These are phyloP conservation scores for Tapirus terrestris DNA, from an alignment of 2,113 vertebrate genomes.

Conservation along the genomic window DNA sequence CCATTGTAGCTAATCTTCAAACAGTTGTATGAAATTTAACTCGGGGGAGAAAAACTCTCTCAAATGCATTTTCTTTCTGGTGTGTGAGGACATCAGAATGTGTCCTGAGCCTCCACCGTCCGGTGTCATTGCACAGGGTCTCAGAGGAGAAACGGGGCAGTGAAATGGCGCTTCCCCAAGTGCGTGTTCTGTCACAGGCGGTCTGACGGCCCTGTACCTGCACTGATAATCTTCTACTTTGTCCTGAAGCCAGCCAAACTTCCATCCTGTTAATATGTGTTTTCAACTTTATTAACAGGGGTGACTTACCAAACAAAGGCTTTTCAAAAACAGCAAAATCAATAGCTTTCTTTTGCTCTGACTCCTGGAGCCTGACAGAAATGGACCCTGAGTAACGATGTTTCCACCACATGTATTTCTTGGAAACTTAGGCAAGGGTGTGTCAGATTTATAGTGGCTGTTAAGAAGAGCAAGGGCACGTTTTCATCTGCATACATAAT, in stretches of 20 bases:
- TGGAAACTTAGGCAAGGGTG: conserved; percentile 10
- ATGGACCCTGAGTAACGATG: not conserved
- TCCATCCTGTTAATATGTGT: not conserved
- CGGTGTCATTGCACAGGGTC: not conserved
- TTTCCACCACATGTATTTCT: not conserved
- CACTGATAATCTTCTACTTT: not conserved
- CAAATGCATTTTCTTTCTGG: not conserved
- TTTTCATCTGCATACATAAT: conserved; percentile 45
- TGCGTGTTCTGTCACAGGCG: not conserved
- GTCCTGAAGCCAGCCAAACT: not conserved
- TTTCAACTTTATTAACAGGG: not conserved
- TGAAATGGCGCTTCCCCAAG: not conserved
- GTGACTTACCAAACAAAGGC: not conserved
- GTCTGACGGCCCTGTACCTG: not conserved
- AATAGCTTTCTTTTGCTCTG: not conserved
- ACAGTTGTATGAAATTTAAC: not conserved
- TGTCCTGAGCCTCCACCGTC: not conserved
- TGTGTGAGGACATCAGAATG: not conserved
- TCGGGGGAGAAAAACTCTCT: not conserved
- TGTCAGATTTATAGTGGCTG: conserved; percentile 37
- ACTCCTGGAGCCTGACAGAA: not conserved
- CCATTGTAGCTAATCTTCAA: not conserved
- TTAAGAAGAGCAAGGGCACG: not conserved
- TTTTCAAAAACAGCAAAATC: not conserved
- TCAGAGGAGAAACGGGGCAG: not conserved